A percentile compares a stretch with the other conserved stretches of the same genome.
phyloP scores from a whole-genome alignment of 2,888 invertebrate species.

The Tuta absoluta region DNA sequence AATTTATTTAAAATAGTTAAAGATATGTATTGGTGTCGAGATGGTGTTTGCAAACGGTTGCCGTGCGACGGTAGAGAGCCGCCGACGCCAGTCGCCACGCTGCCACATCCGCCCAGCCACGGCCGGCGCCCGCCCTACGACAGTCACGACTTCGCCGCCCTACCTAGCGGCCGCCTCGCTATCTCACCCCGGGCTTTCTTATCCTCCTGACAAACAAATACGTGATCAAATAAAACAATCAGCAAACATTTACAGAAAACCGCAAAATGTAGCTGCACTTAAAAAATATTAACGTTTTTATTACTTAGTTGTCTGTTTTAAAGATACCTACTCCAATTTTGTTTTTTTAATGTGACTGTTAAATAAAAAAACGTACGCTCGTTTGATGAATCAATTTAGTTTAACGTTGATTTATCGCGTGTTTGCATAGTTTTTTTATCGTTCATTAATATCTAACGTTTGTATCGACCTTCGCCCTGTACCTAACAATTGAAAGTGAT shows the following conservation, averaged over 20 bases:
- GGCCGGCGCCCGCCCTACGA: slow-evolving; percentile 33
- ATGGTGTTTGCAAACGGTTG: slow-evolving; percentile 73
- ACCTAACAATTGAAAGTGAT: slow-evolving; percentile 9
- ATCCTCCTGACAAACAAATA: slow-evolving; percentile 1
- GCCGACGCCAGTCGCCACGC: slow-evolving; percentile 55
- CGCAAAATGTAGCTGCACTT: slow-evolving; percentile 8
- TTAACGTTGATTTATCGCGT: background rate
- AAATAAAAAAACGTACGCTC: background rate
- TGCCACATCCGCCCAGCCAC: slow-evolving; percentile 58
- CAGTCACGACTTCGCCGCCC: slow-evolving; percentile 71
- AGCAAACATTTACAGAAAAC: background rate
- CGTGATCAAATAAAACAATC: background rate
- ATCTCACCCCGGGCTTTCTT: background rate
- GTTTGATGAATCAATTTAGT: background rate
- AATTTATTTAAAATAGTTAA: slow-evolving; percentile 18
- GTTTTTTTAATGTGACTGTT: background rate
- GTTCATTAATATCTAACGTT: background rate
- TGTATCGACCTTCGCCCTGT: slow-evolving; percentile 7
- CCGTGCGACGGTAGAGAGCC: slow-evolving; percentile 55
- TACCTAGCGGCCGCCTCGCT: slow-evolving; percentile 40
- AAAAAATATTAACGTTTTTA: background rate
- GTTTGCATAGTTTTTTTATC: slow-evolving; percentile 7
- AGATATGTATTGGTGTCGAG: slow-evolving; percentile 30
- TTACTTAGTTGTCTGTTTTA: background rate
- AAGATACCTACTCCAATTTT: background rate